Evolutionary conservation across 2,113 vertebrate genomes (phyloP), one percentile per base, ranked within the genome.

Genomic region (Bufo gargarizans): DNA sequence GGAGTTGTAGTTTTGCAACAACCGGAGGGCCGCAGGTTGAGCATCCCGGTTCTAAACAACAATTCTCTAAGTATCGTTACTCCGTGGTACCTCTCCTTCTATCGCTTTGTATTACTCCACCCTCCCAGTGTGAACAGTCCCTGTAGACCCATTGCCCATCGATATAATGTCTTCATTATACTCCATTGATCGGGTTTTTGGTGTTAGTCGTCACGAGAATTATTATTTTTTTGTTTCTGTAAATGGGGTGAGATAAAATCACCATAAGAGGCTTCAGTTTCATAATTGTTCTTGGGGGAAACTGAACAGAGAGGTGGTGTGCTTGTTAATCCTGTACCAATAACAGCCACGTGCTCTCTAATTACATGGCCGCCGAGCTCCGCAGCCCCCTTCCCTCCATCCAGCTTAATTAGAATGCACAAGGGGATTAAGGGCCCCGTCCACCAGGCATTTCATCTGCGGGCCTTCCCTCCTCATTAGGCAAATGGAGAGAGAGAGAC

Each of bases 391-490:
- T 56, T 82, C 87, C 85, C 83, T 77, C 80, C 22, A 88, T 88
- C 71, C 80, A 88, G 80, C 74, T 89, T 91, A 89, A 90, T 91
- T 90, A 85, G 88, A 90, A 90, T 89, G 88, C 90, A 84, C 49
- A 87, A 88, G 86, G 82, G 88, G 90, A 91, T 91, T 91, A 91
- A 81, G 88, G 86, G 53, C 87, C 87, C 67, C 86, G 88, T 81
- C 83, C 87, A 87, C 79, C 86, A 89, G 89, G 88, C 90, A 90
- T 90, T 91, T 90, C 88, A 90, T 91, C 89, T 90, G 72, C 82
- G 55, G 89, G 85, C 88, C 88, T 87, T 89, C 89, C 89, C 88
- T 76, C 82, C 88, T 91, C 90, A 91, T 91, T 91, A 91, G 90
- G 89, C 77, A 90, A 91, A 90, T 90, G 89, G 89, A 90, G 22